Evolutionary conservation across 1,140 invertebrate genomes (phyloP).

Genomic region (Solenopsis fugax): DNA sequence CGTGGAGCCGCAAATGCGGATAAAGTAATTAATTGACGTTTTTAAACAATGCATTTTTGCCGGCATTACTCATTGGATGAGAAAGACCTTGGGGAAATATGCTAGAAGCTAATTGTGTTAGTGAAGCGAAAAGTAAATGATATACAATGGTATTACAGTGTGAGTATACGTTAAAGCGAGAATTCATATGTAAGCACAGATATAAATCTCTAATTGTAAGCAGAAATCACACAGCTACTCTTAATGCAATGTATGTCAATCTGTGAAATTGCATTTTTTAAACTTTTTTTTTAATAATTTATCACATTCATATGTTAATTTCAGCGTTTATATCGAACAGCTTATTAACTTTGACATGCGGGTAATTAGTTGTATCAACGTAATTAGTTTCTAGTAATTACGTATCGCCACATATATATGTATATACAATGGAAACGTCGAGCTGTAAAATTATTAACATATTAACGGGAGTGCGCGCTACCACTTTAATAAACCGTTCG

Average conservation of each 20-base stretch:
- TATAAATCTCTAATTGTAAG: not conserved
- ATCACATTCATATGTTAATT: constrained; percentile 25
- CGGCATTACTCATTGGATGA: not conserved
- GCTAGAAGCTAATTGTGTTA: constrained; percentile 4
- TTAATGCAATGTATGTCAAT: not conserved
- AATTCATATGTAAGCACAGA: not conserved
- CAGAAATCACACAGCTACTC: not conserved
- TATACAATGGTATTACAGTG: too few relatives aligned
- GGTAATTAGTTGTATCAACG: constrained; percentile 42
- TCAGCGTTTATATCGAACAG: constrained; percentile 11
- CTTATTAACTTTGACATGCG: constrained; percentile 10
- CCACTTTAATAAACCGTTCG: constrained; percentile 52
- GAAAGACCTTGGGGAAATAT: constrained; percentile 21
- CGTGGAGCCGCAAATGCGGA: constrained; percentile 23
- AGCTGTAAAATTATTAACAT: constrained; percentile 55
- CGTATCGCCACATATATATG: not conserved
- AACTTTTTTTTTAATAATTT: constrained; percentile 27
- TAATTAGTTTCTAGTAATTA: constrained; percentile 63
- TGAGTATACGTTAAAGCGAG: not conserved
- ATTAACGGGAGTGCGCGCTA: constrained; percentile 38
- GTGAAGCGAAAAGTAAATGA: not conserved
- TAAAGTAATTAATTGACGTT: constrained; percentile 43
- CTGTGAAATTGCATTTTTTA: not conserved
- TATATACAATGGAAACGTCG: not conserved
- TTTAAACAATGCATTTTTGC: constrained; percentile 45